These are phyloP conservation scores for Congeria kusceri DNA, from an alignment of 2,888 invertebrate genomes.

Conservation along the genomic window DNA sequence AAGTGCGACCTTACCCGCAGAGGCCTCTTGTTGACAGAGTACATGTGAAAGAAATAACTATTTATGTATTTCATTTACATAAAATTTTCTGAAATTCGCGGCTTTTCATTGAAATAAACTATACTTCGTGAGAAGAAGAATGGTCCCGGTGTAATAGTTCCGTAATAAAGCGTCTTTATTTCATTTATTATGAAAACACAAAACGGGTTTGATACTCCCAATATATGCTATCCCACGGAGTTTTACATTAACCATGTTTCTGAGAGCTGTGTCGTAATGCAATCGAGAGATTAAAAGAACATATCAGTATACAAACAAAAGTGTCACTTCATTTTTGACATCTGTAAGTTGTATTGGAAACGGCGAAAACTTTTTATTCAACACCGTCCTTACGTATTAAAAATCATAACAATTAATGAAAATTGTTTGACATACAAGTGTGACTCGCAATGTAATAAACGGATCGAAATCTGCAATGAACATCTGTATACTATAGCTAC, in stretches of 20 bases:
- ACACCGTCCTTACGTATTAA: constrained; percentile 24
- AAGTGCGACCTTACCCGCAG: not conserved
- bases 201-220: not conserved
- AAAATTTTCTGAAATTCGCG: not conserved
- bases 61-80: constrained; percentile 9
- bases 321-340: constrained; percentile 43
- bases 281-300: constrained; percentile 43
- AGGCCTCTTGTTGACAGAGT: not conserved
- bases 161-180: constrained; percentile 1
- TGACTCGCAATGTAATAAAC: too few relatives aligned
- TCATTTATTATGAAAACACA: constrained; percentile 17
- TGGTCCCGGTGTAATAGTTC: not conserved
- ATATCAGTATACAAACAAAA: constrained; percentile 42
- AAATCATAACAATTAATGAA: constrained; percentile 38
- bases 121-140: not conserved
- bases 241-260: constrained; percentile 22
- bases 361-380: constrained; percentile 10
- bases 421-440: not conserved
- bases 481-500: too few relatives aligned
- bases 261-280: constrained; percentile 35
- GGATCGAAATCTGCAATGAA: too few relatives aligned
- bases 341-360: constrained; percentile 14
- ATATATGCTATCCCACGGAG: constrained; percentile 40
- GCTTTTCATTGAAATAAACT: constrained; percentile 5
- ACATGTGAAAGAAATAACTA: not conserved